A percentile compares a stretch with the other conserved stretches of the same genome.
These are phyloP conservation scores for Orchestia grillus DNA, from an alignment of 1,140 invertebrate genomes.

Conservation along the genomic window DNA sequence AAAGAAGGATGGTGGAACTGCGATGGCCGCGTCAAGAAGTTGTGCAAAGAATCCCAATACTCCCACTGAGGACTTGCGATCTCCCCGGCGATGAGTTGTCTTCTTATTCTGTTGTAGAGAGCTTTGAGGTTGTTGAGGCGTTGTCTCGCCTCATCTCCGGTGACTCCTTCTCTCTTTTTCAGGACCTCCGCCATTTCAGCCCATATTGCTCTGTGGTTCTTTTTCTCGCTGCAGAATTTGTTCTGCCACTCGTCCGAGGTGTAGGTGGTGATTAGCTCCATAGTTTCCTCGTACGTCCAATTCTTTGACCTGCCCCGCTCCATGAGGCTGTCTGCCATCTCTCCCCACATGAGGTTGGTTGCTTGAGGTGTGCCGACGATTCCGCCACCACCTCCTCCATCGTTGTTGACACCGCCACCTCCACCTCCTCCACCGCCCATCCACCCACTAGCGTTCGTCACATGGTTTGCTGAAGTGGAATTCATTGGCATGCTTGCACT, in stretches of 20 bases:
- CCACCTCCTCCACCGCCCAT: slow-evolving; percentile 32
- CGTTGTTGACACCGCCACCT: slow-evolving; percentile 39
- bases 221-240: slow-evolving; percentile 68
- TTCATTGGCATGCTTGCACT: slow-evolving; percentile 34
- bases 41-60: slow-evolving; percentile 67
- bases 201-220: slow-evolving; percentile 68
- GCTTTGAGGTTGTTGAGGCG: slow-evolving; percentile 67
- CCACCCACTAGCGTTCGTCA: slow-evolving; percentile 51
- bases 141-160: slow-evolving; percentile 67
- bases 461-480: slow-evolving; percentile 40
- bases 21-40: slow-evolving; percentile 61
- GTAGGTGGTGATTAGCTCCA: slow-evolving; percentile 66
- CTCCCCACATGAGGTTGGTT: slow-evolving; percentile 61
- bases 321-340: slow-evolving; percentile 63
- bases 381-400: slow-evolving; percentile 53
- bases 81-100: slow-evolving; percentile 67
- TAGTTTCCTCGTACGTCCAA: slow-evolving; percentile 68
- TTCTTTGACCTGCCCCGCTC: slow-evolving; percentile 66
- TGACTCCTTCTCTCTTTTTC: slow-evolving; percentile 65
- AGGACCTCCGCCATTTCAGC: slow-evolving; percentile 64
- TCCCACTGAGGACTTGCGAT: slow-evolving; percentile 67
- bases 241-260: slow-evolving; percentile 67
- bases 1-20: slow-evolving; percentile 39
- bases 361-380: slow-evolving; percentile 53
- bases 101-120: slow-evolving; percentile 66